Base-by-base conservation (phyloP, 2,797 vertebrate species). In the Corythornis leucogaster region DNA sequence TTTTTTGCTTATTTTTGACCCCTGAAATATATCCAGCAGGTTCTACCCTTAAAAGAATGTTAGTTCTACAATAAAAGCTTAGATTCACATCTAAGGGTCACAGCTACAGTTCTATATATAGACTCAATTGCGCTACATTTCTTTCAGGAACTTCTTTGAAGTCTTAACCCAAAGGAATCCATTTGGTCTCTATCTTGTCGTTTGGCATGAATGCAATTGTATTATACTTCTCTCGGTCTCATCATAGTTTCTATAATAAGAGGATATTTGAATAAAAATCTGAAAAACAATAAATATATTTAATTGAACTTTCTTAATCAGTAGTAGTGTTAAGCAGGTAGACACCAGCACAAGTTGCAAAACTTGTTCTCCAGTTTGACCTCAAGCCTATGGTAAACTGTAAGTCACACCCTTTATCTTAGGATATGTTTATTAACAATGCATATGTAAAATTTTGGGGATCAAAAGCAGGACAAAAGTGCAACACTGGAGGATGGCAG, bases 1-100 rank as follows among this genome's bases (percentile, higher is more conserved):
- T 5, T 83, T 73, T 73, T 83, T 80, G 6, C 20, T 80, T 54
- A 26, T 77, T 85, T 92, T 76, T 82, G 28, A 77, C 15, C 21
- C 15, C 7, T 80, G 43, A 59, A 86, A 43, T 2, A 12, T 31
- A 31, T 40, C 28, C 35, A 71, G 11, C 11, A 8, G 70, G 5
- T 55, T 89, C 48, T 67, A n/a, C 12, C 14, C 15, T 77, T 80
- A 38, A 31, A 67, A 87, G 46, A 31, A 55, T 45, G 4, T 58
- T 59, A 58, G 51, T 8, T 22, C 24, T 87, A 20, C 62, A 85
- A 54, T 38, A 70, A 81, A 85, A 58, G 8, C 28, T 45, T 35
- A 63, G 28, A 87, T 63, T 78, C 61, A 70, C 28, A 85, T 57
- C 45, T 85, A n/a, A 78, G 70, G 12, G 73, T 75, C 82, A 83